Evolutionary conservation across 2,797 vertebrate genomes (phyloP).

Genomic region (Buphagus erythrorhynchus): DNA sequence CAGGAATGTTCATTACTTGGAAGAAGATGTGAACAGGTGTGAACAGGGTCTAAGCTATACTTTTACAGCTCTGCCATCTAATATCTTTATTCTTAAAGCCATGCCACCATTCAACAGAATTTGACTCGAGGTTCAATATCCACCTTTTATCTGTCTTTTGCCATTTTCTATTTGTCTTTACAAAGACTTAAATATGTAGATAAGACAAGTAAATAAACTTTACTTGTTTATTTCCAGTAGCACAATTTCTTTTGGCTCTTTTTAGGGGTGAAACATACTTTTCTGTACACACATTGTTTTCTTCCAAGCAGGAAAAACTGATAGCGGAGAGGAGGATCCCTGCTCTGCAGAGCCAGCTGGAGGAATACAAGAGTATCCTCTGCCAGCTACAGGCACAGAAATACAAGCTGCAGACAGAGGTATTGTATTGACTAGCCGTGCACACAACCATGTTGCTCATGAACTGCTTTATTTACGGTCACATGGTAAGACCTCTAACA

Average conservation of each 20-base stretch:
- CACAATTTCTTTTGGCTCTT: neutral
- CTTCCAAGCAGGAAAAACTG: constrained; percentile 83
- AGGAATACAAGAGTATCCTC: constrained; percentile 90
- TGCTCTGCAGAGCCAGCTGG: constrained; percentile 85
- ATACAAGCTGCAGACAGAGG: constrained; percentile 88
- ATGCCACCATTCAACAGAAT: neutral
- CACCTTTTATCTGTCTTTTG: neutral
- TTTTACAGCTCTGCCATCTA: neutral
- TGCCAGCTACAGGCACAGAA: constrained; percentile 90
- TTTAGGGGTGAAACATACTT: neutral
- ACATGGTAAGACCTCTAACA: neutral
- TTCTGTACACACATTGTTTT: neutral
- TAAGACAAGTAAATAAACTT: too few relatives aligned
- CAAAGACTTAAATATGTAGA: too few relatives aligned
- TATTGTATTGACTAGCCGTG: constrained; percentile 21
- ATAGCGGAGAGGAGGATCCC: constrained; percentile 86
- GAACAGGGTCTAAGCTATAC: neutral
- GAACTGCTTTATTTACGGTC: neutral
- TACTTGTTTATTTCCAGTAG: neutral
- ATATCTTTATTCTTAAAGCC: neutral
- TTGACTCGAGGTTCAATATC: neutral
- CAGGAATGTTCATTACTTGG: neutral
- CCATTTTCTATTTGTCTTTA: neutral
- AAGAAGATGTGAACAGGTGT: neutral
- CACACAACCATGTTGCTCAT: neutral